A percentile compares a stretch with the other conserved stretches of the same genome.
phyloP scores from a whole-genome alignment of 2,797 vertebrate genomes.

The Gadopsis bispinosus region DNA sequence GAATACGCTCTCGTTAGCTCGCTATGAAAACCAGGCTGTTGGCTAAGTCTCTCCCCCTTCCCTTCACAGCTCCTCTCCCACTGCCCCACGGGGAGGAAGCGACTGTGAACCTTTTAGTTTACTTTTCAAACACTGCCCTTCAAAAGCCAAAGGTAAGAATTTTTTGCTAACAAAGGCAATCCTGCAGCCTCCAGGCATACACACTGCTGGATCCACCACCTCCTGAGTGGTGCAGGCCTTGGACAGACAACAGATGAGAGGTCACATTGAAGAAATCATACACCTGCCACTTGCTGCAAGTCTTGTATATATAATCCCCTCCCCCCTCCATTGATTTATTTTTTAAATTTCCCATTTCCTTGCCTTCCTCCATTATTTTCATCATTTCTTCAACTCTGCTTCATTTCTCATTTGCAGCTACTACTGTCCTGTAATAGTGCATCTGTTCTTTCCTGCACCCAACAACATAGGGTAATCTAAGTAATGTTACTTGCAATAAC shows the following conservation, averaged over 20 bases:
- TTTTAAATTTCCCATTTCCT: slow-evolving; percentile 15
- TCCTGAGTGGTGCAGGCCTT: slow-evolving; percentile 48
- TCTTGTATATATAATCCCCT: slow-evolving; percentile 38
- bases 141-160: slow-evolving; percentile 58
- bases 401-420: slow-evolving; percentile 15
- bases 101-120: slow-evolving; percentile 47
- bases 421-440: not conserved
- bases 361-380: slow-evolving; percentile 3
- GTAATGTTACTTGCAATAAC: slow-evolving; percentile 9
- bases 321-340: slow-evolving; percentile 8
- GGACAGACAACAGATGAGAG: slow-evolving; percentile 46
- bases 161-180: slow-evolving; percentile 61
- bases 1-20: slow-evolving; percentile 35
- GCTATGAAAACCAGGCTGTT: slow-evolving; percentile 29
- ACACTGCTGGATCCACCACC: slow-evolving; percentile 57
- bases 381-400: slow-evolving; percentile 16
- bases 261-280: slow-evolving; percentile 58
- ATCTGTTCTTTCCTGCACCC: not conserved
- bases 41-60: slow-evolving; percentile 25
- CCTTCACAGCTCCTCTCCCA: slow-evolving; percentile 31
- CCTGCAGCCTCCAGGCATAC: slow-evolving; percentile 60
- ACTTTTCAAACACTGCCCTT: slow-evolving; percentile 60
- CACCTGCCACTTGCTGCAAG: slow-evolving; percentile 49
- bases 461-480: not conserved
- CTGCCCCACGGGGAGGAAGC: slow-evolving; percentile 24